Conservation (phyloP, 2,888 invertebrate genomes). For the Agelastica alni region DNA sequence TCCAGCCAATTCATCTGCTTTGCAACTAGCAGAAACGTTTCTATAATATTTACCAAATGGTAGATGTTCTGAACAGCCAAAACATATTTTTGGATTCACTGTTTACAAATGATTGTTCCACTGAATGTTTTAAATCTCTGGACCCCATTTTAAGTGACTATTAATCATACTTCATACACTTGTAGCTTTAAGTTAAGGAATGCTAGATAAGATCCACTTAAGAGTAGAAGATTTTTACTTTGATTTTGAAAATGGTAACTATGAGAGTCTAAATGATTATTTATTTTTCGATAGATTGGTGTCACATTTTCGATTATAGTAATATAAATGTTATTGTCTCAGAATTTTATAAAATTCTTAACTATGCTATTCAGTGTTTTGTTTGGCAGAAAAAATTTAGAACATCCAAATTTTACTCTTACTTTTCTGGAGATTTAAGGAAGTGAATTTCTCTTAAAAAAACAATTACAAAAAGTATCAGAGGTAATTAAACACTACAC, state of each 20-base stretch:
- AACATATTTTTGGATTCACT: neutral
- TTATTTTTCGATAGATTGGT: neutral
- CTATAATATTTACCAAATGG: neutral
- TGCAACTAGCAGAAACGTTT: no score
- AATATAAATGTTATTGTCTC: neutral
- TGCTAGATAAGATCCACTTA: neutral
- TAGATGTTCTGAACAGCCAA: no score
- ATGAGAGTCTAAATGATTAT: neutral
- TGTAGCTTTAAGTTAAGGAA: neutral
- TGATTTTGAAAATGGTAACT: no score
- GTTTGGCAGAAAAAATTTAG: neutral
- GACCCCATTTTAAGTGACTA: no score
- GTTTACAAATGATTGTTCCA: neutral
- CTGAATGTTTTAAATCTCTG: no score
- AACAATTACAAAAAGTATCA: neutral
- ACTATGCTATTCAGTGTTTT: neutral
- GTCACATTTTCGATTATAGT: neutral
- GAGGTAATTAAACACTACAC: no score
- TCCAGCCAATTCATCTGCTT: neutral
- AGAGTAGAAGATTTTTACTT: neutral
- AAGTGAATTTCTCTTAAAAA: neutral
- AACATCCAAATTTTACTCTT: neutral
- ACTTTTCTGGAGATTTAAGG: neutral
- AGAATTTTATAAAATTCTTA: no score
- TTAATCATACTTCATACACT: no score